phyloP scores from a whole-genome alignment of 2,113 vertebrate genomes.

The Tinamus guttatus region DNA sequence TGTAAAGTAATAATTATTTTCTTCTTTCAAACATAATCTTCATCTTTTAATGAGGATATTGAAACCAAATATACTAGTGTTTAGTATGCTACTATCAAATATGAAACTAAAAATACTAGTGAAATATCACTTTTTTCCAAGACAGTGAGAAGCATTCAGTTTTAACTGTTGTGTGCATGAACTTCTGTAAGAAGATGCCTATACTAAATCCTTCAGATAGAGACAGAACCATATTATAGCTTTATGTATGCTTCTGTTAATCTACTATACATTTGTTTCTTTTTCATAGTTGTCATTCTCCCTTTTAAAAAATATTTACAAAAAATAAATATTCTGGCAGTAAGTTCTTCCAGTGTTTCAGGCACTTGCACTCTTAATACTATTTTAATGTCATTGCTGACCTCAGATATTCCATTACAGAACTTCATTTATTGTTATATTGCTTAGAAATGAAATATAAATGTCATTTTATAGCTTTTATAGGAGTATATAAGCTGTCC shows the following conservation, averaged over 20 bases:
- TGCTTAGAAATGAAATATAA: background rate
- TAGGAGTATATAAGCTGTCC: accelerated
- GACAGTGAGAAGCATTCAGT: background rate
- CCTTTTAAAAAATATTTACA: background rate
- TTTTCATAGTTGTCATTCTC: background rate
- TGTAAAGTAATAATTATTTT: background rate
- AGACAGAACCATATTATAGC: background rate
- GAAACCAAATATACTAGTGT: background rate
- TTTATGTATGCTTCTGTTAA: background rate
- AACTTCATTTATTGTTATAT: background rate
- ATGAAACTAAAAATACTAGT: background rate
- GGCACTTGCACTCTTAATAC: background rate
- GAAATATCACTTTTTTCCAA: background rate
- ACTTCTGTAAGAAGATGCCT: background rate
- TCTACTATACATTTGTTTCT: background rate
- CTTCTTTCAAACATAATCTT: background rate
- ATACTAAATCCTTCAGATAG: background rate
- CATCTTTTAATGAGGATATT: background rate
- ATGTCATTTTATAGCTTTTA: background rate
- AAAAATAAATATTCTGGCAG: background rate
- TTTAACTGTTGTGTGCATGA: background rate
- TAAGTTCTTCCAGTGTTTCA: background rate
- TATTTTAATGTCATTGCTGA: background rate
- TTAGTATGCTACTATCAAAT: background rate
- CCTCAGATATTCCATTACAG: background rate